Evolutionary conservation across 2,113 vertebrate genomes (phyloP).

Genomic region (Hydrolagus affinis): DNA sequence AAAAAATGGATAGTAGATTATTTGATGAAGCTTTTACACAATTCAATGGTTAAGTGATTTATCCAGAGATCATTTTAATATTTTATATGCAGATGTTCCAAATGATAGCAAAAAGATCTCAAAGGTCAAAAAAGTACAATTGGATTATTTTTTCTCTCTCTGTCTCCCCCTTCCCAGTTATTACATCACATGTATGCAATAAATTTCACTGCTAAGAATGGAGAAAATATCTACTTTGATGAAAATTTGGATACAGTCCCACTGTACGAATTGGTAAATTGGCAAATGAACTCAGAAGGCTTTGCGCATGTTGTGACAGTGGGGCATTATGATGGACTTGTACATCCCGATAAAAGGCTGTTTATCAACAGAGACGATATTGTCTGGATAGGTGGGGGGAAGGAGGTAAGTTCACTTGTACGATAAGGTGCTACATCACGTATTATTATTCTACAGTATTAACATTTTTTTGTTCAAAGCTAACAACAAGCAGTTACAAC

Average conservation of each 20-base stretch:
- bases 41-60: too few species aligned
- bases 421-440: neutral
- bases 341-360: neutral
- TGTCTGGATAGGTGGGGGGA: slow-evolving; percentile 24
- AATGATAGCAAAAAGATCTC: too few species aligned
- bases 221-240: slow-evolving; percentile 57
- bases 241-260: slow-evolving; percentile 54
- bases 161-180: slow-evolving; percentile 44
- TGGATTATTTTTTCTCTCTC: neutral
- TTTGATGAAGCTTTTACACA: too few species aligned
- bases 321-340: slow-evolving; percentile 51
- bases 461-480: too few species aligned
- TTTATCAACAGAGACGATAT: slow-evolving; percentile 11
- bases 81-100: too few species aligned
- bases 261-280: slow-evolving; percentile 58
- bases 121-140: too few species aligned
- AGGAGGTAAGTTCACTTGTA: slow-evolving; percentile 15
- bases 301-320: slow-evolving; percentile 52
- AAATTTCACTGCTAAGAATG: slow-evolving; percentile 56
- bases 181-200: slow-evolving; percentile 55
- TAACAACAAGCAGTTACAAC: too few species aligned
- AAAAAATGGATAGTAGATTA: too few species aligned
- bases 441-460: too few species aligned
- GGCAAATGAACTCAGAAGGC: slow-evolving; percentile 51
- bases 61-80: too few species aligned